These are phyloP conservation scores for Platerodrilus igneus DNA, from an alignment of 2,888 invertebrate genomes.

Conservation along the genomic window DNA sequence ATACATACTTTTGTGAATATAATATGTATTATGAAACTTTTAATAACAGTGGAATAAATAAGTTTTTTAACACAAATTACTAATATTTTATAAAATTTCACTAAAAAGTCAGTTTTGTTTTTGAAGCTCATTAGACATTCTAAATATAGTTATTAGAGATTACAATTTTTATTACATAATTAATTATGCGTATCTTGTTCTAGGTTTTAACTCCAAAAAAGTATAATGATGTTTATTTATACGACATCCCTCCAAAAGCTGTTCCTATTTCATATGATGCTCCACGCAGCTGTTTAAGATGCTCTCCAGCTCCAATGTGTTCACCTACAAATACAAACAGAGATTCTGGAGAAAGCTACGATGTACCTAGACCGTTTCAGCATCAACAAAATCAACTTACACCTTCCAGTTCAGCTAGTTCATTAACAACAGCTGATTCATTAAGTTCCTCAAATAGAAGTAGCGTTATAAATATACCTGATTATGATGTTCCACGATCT, in stretches of 20 bases:
- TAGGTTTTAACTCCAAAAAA: conserved; percentile 68
- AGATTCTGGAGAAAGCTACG: conserved; percentile 51
- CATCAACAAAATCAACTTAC: conserved; percentile 55
- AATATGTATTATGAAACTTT: too few relatives aligned
- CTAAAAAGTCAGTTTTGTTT: too few relatives aligned
- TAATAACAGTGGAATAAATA: too few relatives aligned
- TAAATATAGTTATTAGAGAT: too few relatives aligned
- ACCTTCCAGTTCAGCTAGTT: conserved; percentile 64
- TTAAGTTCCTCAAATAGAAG: conserved; percentile 52
- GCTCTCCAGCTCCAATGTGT: conserved; percentile 51
- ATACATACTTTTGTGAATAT: too few relatives aligned
- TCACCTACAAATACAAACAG: conserved; percentile 42
- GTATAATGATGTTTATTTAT: conserved; percentile 68
- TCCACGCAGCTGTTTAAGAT: conserved; percentile 52
- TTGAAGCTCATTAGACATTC: too few relatives aligned
- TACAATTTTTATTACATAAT: not conserved
- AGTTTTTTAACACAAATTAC: too few relatives aligned
- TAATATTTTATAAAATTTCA: too few relatives aligned
- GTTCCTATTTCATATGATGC: conserved; percentile 55
- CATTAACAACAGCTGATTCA: conserved; percentile 59
- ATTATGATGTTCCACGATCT: conserved; percentile 66
- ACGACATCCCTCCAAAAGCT: conserved; percentile 62
- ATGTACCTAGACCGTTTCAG: conserved; percentile 58
- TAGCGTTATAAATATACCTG: conserved; percentile 53
- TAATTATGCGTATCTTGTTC: conserved; percentile 39